A percentile compares a stretch with the other conserved stretches of the same genome.
These are phyloP conservation scores for Odocoileus virginianus DNA, from an alignment of 2,113 vertebrate genomes.

Conservation along the genomic window DNA sequence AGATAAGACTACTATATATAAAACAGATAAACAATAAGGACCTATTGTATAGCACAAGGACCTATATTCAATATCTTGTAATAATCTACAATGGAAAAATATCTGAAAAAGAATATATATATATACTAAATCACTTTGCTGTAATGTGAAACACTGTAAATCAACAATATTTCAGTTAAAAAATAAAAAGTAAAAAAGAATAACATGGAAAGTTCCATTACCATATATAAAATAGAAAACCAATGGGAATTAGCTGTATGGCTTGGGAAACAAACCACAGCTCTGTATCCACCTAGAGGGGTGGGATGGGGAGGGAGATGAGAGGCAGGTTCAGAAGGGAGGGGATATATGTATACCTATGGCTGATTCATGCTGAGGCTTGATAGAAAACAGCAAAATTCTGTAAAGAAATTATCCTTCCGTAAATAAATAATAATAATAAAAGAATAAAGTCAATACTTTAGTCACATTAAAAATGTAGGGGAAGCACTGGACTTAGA, in stretches of 20 bases:
- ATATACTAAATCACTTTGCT: not conserved
- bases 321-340: not conserved
- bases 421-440: not conserved
- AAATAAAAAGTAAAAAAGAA: not conserved
- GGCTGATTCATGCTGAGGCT: not conserved
- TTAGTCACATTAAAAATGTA: not conserved
- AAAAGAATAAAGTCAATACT: not conserved
- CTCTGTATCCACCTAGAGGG: not conserved
- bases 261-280: not conserved
- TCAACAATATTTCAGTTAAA: not conserved
- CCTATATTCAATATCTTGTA: not conserved
- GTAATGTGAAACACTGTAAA: not conserved
- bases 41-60: not conserved
- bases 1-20: not conserved
- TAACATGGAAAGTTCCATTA: not conserved
- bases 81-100: not conserved
- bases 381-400: not conserved
- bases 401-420: not conserved
- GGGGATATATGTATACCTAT: not conserved
- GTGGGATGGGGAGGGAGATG: not conserved
- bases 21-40: not conserved
- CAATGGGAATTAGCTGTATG: not conserved
- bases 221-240: not conserved
- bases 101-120: not conserved
- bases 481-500: not conserved